Base-by-base conservation (phyloP, 2,888 invertebrate genomes). In the Cecidostiba fungosa region DNA sequence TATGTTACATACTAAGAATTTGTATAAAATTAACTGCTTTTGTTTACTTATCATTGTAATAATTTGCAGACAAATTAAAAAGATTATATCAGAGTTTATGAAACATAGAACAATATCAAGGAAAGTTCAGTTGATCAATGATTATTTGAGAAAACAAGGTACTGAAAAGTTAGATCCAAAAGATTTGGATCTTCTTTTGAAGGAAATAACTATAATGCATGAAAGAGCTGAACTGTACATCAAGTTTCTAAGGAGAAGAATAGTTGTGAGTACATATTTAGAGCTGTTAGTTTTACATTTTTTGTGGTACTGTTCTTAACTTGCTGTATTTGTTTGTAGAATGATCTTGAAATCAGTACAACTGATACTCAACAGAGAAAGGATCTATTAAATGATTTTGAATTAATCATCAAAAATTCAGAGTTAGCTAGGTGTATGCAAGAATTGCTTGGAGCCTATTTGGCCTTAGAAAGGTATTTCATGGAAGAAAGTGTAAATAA, bases 401-500 rank as follows among this genome's bases (percentile, higher is more conserved):
- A 97, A 88, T 94, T 94, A 77, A 94, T 97, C 80, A 94, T 98
- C 29, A 95, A 95, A 47, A 95, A 96, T 85, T 97, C 97, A 87
- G 96, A 96, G 90, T 94, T 97, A 87, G 97, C 96, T 88, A 95
- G 96, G 39, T 96, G 96, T 72, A 97, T 97, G 94, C 98, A 98
- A 91, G 97, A 97, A 89, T 92, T 98, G 36, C 95, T 99, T 1
- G 97, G 98, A 59, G 96, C 97, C 87, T 99, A 99, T 94, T 95
- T 99, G 80, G 95, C 97, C 29, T 94, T 99, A 89, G 99, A 99
- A 93, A 97, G 98, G 91, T 99, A 97, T 93, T 99, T 98, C 93
- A 96, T 99, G 95, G 97, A 98, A 89, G 98, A 99, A 93, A 99
- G 98, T 91, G 97, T 99, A 0, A 95, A 96, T 74, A 99, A 99